Evolutionary conservation across 2,113 vertebrate genomes (phyloP).

Genomic region (Mesembrinibis cayennensis): DNA sequence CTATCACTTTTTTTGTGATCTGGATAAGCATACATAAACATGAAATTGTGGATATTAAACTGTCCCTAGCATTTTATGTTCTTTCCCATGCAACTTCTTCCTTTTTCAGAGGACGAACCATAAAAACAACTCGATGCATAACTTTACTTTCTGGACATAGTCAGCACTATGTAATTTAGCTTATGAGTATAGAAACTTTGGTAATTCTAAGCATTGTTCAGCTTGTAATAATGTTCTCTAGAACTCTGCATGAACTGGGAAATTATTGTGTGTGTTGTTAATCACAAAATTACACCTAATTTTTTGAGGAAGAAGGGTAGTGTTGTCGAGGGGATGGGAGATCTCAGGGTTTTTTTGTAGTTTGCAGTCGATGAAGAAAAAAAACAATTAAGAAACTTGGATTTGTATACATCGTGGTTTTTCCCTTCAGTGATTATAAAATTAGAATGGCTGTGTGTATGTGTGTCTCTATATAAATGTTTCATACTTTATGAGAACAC

Average conservation of each 20-base stretch:
- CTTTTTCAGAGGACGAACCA: not conserved
- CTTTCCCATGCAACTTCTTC: not conserved
- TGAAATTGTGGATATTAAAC: slow-evolving; percentile 51
- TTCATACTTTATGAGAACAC: not conserved
- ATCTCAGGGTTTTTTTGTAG: not conserved
- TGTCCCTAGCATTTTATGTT: slow-evolving; percentile 36
- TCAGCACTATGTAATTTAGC: not conserved
- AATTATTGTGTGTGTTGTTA: not conserved
- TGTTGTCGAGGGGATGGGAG: not conserved
- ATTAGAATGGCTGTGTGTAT: not conserved
- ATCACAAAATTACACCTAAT: not conserved
- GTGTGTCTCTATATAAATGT: not conserved
- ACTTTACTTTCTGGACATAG: not conserved
- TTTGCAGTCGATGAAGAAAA: not conserved
- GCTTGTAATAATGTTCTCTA: not conserved
- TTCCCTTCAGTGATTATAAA: not conserved
- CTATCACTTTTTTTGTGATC: slow-evolving; percentile 38
- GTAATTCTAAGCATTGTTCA: not conserved
- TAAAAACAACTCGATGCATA: not conserved
- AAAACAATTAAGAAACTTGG: not conserved
- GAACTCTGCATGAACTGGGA: not conserved
- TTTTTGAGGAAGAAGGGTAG: not conserved
- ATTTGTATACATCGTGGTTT: not conserved
- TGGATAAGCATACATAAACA: slow-evolving; percentile 51
- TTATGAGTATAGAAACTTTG: not conserved